Conservation (phyloP, 2,113 vertebrate species). For the Theropithecus gelada region DNA sequence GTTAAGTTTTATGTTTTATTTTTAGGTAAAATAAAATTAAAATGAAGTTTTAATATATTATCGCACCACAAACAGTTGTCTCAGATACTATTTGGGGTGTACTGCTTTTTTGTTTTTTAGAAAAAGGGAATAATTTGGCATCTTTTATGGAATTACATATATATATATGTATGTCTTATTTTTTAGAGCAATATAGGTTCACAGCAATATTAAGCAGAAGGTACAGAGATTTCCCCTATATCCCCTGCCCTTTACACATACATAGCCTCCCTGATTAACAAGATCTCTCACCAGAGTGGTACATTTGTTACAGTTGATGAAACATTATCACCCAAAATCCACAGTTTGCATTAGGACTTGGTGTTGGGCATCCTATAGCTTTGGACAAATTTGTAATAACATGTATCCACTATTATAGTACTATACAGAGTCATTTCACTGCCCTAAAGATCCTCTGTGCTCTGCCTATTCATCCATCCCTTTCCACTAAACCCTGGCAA, state of each 20-base stretch:
- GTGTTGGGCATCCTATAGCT: neutral
- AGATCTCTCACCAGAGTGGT: neutral
- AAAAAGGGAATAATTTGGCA: neutral
- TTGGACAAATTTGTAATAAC: neutral
- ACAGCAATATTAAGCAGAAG: neutral
- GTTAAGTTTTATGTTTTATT: neutral
- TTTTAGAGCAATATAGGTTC: neutral
- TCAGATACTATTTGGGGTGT: neutral
- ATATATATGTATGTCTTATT: neutral
- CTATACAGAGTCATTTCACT: neutral
- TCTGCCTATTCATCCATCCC: neutral
- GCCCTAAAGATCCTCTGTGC: neutral
- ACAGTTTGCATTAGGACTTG: neutral
- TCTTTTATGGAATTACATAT: neutral
- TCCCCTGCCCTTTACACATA: neutral
- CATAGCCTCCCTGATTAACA: neutral
- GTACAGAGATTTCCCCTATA: neutral
- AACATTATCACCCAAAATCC: neutral
- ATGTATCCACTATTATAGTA: neutral
- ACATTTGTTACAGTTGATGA: neutral
- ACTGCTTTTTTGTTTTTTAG: neutral
- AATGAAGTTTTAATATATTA: slow-evolving; percentile 12
- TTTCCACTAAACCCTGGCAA: neutral
- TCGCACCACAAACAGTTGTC: neutral
- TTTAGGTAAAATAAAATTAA: slow-evolving; percentile 13